A percentile compares a stretch with the other conserved stretches of the same genome.
Conservation (phyloP, 2,888 invertebrate species). For the Troides oblongomaculatus region DNA sequence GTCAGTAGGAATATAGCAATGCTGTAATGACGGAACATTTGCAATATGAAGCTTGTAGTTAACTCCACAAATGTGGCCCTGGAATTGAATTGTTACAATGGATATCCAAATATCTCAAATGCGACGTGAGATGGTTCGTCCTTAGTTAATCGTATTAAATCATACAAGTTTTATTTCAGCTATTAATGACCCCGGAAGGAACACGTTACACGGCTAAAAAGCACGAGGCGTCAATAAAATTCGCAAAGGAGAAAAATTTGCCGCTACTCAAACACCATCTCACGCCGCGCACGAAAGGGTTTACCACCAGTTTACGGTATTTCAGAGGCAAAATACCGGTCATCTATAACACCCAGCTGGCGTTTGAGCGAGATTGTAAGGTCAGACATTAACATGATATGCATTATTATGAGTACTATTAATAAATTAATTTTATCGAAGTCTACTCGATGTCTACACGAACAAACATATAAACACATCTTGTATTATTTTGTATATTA, state of each 20-base stretch:
- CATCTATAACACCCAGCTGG: slow-evolving; percentile 90
- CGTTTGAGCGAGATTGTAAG: slow-evolving; percentile 83
- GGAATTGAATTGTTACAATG: too few species aligned
- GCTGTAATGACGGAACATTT: too few species aligned
- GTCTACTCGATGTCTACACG: background rate
- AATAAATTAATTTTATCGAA: slow-evolving; percentile 3
- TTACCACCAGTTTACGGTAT: slow-evolving; percentile 90
- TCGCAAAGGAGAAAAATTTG: slow-evolving; percentile 91
- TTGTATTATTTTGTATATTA: background rate
- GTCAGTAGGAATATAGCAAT: too few species aligned
- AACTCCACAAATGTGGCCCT: too few species aligned
- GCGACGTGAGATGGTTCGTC: background rate
- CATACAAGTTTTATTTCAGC: slow-evolving; percentile 67
- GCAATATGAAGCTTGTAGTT: too few species aligned
- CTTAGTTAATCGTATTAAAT: background rate
- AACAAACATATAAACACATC: background rate
- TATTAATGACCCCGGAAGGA: slow-evolving; percentile 95
- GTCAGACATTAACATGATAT: slow-evolving; percentile 47
- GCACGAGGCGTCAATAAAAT: slow-evolving; percentile 91
- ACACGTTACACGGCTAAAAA: slow-evolving; percentile 94
- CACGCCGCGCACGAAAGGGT: slow-evolving; percentile 97
- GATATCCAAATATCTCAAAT: too few species aligned
- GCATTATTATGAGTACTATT: background rate
- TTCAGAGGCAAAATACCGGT: slow-evolving; percentile 90
- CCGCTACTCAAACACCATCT: slow-evolving; percentile 93